phyloP scores from a whole-genome alignment of 2,113 vertebrate genomes.

The Ictalurus punctatus region DNA sequence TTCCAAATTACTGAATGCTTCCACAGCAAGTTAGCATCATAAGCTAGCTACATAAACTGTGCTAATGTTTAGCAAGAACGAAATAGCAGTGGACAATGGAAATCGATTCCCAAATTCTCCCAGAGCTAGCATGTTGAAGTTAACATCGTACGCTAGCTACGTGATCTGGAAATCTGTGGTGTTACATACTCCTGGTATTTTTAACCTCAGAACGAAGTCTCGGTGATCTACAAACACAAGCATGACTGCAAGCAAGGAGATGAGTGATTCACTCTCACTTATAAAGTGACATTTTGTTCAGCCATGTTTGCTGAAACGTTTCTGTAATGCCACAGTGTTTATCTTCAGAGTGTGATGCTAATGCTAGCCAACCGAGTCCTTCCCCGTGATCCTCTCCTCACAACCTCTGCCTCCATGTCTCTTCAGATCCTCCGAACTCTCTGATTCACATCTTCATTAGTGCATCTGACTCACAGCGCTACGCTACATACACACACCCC shows the following conservation, averaged over 20 bases:
- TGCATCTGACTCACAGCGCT: constrained; percentile 1
- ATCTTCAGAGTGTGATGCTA: neutral
- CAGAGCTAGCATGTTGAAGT: neutral
- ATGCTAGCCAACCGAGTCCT: neutral
- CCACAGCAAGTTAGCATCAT: neutral
- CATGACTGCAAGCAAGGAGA: neutral
- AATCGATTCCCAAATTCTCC: neutral
- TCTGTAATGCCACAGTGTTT: neutral
- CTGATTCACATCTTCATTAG: constrained; percentile 20
- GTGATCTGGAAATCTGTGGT: neutral
- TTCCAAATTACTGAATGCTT: neutral
- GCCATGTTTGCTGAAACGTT: neutral
- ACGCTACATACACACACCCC: neutral
- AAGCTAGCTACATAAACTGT: neutral
- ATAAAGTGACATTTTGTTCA: neutral
- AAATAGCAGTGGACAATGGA: neutral
- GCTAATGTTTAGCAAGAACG: neutral
- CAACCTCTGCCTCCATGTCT: neutral
- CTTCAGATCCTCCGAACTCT: constrained; percentile 1
- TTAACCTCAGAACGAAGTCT: neutral
- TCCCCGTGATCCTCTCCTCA: neutral
- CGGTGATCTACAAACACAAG: neutral
- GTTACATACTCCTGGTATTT: neutral
- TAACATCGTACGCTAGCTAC: neutral
- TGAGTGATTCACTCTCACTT: neutral